Percentiles rank a stretch among this genome's conserved stretches.
phyloP scores from a whole-genome alignment of 2,113 vertebrate genomes.

The Nesospiza acunhae region DNA sequence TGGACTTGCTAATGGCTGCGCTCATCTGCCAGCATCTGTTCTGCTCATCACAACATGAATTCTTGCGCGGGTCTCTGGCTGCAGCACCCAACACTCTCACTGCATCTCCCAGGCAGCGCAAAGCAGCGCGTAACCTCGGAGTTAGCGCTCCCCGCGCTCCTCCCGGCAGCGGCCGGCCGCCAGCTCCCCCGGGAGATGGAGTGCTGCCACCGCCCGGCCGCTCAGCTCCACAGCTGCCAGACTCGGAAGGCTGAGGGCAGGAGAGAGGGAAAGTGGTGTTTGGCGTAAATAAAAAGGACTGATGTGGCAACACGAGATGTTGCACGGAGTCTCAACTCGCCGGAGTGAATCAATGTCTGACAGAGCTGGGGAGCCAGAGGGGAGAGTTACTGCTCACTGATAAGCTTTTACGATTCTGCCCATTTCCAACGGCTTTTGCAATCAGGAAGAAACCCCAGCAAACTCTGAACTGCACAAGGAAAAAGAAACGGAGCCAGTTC shows the following conservation, averaged over 20 bases:
- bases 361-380: neutral
- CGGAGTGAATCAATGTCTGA: neutral
- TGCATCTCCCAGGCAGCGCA: neutral
- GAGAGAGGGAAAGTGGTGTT: neutral
- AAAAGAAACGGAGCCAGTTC: neutral
- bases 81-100: neutral
- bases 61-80: neutral
- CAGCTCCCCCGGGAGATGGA: neutral
- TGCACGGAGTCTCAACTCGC: fast-evolving
- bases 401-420: neutral
- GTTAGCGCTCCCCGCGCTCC: fast-evolving
- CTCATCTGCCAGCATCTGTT: neutral
- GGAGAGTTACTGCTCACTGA: neutral
- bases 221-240: neutral
- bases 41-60: neutral
- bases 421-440: neutral
- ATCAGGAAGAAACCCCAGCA: neutral
- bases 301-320: neutral
- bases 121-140: neutral
- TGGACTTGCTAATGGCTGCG: fast-evolving
- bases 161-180: neutral
- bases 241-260: neutral
- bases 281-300: neutral
- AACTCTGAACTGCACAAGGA: neutral
- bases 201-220: conserved; percentile 27